These are phyloP conservation scores for Heteropelma amictum DNA, from an alignment of 2,888 invertebrate species.

Conservation along the genomic window DNA sequence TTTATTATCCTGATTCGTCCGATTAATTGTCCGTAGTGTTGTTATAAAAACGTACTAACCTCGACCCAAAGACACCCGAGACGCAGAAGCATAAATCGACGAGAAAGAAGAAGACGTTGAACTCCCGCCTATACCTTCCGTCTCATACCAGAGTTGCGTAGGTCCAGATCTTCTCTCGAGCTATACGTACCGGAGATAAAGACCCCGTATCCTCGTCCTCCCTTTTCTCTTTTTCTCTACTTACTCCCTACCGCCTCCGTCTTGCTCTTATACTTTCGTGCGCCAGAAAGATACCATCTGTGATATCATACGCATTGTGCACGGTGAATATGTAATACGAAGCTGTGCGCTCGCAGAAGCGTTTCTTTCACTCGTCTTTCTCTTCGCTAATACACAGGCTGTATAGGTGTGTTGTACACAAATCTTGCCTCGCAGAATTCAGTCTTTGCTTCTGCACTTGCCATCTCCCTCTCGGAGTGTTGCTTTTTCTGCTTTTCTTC, in stretches of 20 bases:
- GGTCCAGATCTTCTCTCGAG: constrained; percentile 42
- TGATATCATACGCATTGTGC: constrained; percentile 59
- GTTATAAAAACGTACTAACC: constrained; percentile 18
- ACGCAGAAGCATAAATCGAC: constrained; percentile 31
- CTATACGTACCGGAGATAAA: constrained; percentile 1
- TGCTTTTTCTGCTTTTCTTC: neutral
- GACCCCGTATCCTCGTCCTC: neutral
- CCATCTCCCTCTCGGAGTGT: neutral
- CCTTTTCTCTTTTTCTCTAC: constrained; percentile 12
- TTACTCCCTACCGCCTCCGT: constrained; percentile 1
- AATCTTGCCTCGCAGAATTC: constrained; percentile 15
- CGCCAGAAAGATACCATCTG: constrained; percentile 52
- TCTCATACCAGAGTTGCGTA: constrained; percentile 50
- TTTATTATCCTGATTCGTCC: constrained; percentile 20
- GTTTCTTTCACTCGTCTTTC: constrained; percentile 50
- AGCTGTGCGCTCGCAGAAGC: constrained; percentile 51
- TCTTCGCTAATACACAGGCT: constrained; percentile 47
- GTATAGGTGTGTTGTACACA: constrained; percentile 27
- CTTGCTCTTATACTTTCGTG: constrained; percentile 19
- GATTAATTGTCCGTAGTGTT: constrained; percentile 20
- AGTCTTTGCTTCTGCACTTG: constrained; percentile 19
- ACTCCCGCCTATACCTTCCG: constrained; percentile 44
- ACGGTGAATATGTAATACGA: constrained; percentile 62
- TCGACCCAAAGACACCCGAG: constrained; percentile 47
- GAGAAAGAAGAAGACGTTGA: constrained; percentile 33